phyloP scores from a whole-genome alignment of 2,113 vertebrate species.

The Brachyhypopomus gauderio region DNA sequence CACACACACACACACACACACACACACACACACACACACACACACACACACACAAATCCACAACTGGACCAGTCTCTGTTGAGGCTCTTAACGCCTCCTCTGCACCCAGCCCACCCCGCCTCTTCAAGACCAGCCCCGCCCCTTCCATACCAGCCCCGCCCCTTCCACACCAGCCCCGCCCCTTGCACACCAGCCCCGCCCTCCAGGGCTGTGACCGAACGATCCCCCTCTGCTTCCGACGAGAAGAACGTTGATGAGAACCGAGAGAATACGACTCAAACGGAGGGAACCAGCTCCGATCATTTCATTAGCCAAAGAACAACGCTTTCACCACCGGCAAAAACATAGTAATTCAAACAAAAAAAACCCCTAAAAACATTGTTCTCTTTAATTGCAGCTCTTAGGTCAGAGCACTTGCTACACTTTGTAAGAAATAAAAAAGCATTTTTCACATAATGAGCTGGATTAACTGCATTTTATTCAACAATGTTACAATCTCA shows the following conservation, averaged over 20 bases:
- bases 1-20: not conserved
- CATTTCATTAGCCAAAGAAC: constrained; percentile 44
- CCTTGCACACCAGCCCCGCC: too few species aligned
- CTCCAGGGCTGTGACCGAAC: too few species aligned
- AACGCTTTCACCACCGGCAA: constrained; percentile 30
- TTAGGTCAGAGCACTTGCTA: constrained; percentile 13
- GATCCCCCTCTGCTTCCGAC: too few species aligned
- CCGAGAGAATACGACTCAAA: constrained; percentile 13
- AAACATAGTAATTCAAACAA: constrained; percentile 30
- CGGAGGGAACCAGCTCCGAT: constrained; percentile 34
- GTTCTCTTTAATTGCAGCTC: constrained; percentile 28
- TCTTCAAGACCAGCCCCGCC: too few species aligned
- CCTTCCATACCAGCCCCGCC: too few species aligned
- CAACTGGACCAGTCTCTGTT: not conserved
- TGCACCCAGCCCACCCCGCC: not conserved
- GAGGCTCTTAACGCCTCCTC: not conserved
- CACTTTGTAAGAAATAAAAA: constrained; percentile 7
- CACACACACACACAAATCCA: not conserved
- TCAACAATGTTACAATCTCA: not conserved
- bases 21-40: not conserved
- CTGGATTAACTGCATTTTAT: constrained; percentile 8
- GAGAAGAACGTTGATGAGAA: constrained; percentile 4
- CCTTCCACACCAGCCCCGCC: too few species aligned
- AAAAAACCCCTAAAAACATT: not conserved
- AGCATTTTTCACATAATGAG: not conserved